phyloP scores from a whole-genome alignment of 2,888 invertebrate species.

The Mesorhabditis belari region DNA sequence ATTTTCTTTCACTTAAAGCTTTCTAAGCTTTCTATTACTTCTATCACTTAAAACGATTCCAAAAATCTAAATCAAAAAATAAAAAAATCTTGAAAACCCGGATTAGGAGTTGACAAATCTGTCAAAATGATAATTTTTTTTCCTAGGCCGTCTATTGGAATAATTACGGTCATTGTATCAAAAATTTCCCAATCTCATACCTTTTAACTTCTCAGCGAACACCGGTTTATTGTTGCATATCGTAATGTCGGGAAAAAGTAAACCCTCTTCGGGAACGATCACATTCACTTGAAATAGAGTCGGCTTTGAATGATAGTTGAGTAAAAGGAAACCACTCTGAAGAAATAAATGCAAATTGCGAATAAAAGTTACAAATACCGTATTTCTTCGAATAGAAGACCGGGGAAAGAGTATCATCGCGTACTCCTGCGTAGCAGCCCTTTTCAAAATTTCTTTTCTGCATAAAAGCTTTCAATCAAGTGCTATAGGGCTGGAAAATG shows the following conservation, averaged over 20 bases:
- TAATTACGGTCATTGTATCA: neutral
- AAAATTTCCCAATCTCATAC: neutral
- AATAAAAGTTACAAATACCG: neutral
- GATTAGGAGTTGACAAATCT: too few species aligned
- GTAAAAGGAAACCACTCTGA: constrained; percentile 34
- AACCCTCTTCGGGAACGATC: constrained; percentile 24
- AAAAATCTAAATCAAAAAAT: too few species aligned
- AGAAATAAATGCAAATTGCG: constrained; percentile 2
- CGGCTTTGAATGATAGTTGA: constrained; percentile 37
- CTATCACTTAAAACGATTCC: too few species aligned
- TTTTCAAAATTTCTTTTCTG: too few species aligned
- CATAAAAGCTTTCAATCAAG: too few species aligned
- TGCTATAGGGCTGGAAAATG: too few species aligned
- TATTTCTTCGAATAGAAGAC: too few species aligned
- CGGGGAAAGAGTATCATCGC: too few species aligned
- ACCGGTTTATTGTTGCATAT: constrained; percentile 18
- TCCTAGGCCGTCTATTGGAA: neutral
- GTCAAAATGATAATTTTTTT: neutral
- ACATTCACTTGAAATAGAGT: constrained; percentile 37
- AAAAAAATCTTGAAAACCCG: too few species aligned
- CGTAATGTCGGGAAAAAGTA: constrained; percentile 34
- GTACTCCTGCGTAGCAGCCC: too few species aligned
- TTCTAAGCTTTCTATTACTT: too few species aligned
- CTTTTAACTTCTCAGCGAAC: constrained; percentile 4
- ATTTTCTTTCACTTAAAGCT: too few species aligned